These are phyloP conservation scores for Salvelinus alpinus DNA, from an alignment of 2,113 vertebrate species.

Conservation along the genomic window DNA sequence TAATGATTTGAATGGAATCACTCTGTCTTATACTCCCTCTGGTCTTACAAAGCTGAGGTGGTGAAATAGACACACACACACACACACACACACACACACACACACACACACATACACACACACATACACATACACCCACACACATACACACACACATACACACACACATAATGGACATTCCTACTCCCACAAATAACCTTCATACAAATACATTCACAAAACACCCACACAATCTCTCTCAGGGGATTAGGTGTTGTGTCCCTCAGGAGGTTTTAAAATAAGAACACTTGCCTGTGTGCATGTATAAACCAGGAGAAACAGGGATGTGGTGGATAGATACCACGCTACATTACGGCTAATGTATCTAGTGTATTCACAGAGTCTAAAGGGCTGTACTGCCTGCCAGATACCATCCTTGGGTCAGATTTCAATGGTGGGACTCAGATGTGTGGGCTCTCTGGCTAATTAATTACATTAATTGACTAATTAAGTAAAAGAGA, in stretches of 20 bases:
- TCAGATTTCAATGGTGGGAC: slow-evolving; percentile 2
- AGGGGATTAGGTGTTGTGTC: not conserved
- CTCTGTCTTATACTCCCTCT: not conserved
- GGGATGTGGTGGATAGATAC: no score
- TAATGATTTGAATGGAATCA: slow-evolving; percentile 10
- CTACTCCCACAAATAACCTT: no score
- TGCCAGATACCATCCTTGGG: not conserved
- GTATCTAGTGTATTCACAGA: not conserved
- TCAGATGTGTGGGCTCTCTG: slow-evolving; percentile 53
- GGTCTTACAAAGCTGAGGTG: no score
- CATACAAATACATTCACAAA: not conserved
- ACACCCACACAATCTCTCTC: no score
- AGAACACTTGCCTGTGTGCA: no score
- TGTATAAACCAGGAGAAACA: no score
- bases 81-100: not conserved
- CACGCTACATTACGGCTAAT: no score
- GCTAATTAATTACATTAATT: slow-evolving; percentile 59
- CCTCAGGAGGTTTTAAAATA: no score
- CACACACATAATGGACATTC: no score
- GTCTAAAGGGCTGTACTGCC: not conserved
- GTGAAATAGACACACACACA: not conserved
- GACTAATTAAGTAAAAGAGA: slow-evolving; percentile 29
- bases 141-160: not conserved
- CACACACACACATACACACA: not conserved
- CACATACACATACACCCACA: not conserved